A percentile compares a stretch with the other conserved stretches of the same genome.
Evolutionary conservation across 2,113 vertebrate genomes (phyloP).

Genomic region (Silurus glanis): DNA sequence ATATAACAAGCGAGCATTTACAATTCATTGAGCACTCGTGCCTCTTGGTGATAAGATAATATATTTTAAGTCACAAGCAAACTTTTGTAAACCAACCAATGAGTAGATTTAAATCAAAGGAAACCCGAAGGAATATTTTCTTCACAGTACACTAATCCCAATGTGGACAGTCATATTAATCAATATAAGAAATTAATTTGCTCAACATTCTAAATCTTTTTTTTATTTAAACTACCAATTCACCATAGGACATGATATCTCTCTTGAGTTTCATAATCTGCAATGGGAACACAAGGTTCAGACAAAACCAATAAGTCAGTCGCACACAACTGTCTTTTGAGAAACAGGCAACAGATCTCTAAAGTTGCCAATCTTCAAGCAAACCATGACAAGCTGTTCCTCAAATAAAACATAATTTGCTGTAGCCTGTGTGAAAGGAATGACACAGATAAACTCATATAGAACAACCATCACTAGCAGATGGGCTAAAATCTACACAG

Average conservation of each 20-base stretch:
- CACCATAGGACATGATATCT: background rate
- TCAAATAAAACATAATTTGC: background rate
- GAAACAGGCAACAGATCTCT: background rate
- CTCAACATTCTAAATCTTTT: background rate
- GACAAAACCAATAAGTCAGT: background rate
- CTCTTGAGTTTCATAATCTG: background rate
- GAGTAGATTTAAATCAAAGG: background rate
- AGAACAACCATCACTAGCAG: background rate
- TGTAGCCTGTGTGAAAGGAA: background rate
- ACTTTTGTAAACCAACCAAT: background rate
- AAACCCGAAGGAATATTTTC: background rate
- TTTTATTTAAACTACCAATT: constrained; percentile 4
- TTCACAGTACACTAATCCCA: background rate
- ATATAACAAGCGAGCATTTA: constrained; percentile 28
- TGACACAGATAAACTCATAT: background rate
- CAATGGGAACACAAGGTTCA: background rate
- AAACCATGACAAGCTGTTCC: background rate
- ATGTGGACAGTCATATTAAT: background rate
- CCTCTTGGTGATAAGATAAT: constrained; percentile 8
- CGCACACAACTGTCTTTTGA: background rate
- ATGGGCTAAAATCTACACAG: background rate
- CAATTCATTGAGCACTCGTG: constrained; percentile 9
- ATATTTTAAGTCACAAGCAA: constrained; percentile 17
- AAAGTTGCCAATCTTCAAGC: background rate
- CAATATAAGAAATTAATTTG: constrained; percentile 13